Conservation (phyloP, 2,113 vertebrate genomes). For the Ranitomeya variabilis region DNA sequence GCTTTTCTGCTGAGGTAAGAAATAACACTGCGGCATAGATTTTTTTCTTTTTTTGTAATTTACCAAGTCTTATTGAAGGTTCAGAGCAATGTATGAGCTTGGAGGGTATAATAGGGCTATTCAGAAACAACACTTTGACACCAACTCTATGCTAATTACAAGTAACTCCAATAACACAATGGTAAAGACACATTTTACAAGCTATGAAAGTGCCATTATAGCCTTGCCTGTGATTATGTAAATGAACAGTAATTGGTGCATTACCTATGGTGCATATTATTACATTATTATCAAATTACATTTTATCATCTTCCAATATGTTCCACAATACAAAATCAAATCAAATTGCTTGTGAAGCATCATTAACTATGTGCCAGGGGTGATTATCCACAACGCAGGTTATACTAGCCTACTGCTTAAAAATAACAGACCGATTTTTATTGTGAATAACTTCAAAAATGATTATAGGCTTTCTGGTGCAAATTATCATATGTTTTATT, state of each 20-base stretch:
- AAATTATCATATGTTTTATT: not conserved
- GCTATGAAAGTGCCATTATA: slow-evolving; percentile 40
- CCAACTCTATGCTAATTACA: slow-evolving; percentile 30
- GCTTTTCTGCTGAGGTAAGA: not conserved
- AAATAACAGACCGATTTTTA: not conserved
- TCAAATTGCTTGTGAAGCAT: slow-evolving; percentile 6
- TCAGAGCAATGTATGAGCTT: not conserved
- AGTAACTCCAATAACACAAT: slow-evolving; percentile 21
- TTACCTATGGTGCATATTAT: slow-evolving; percentile 36
- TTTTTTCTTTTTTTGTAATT: slow-evolving; percentile 22
- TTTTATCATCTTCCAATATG: slow-evolving; percentile 28
- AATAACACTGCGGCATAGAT: slow-evolving; percentile 22
- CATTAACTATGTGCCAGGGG: not conserved
- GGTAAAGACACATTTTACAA: slow-evolving; percentile 43
- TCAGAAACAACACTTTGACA: slow-evolving; percentile 14
- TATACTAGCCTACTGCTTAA: not conserved
- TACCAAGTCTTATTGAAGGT: not conserved
- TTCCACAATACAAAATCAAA: not conserved
- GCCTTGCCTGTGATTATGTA: slow-evolving; percentile 31
- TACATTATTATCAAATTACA: slow-evolving; percentile 34
- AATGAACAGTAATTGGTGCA: slow-evolving; percentile 31
- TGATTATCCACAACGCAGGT: not conserved
- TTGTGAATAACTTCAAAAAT: not conserved
- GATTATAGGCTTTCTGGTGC: not conserved
- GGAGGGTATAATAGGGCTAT: slow-evolving; percentile 2